Base-by-base conservation (phyloP, 2,888 invertebrate genomes). In the Diploptera punctata region DNA sequence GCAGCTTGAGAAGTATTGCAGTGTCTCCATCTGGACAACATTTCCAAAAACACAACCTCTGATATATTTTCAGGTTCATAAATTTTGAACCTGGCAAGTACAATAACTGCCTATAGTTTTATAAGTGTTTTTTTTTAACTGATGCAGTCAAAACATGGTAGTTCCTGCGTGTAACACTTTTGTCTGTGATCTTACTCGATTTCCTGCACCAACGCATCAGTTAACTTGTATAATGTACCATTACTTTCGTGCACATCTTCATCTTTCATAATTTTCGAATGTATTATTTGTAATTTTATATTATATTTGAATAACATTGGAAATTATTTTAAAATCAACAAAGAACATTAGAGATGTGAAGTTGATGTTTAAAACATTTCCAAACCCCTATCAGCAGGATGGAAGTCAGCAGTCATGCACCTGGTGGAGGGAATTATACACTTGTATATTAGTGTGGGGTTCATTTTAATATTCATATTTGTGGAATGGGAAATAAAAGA, bases 1-100 rank as follows among this genome's bases (percentile, higher is more conserved):
- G 93, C 80, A 93, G 91, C 67, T 85, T 91, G 43, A 85, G 91
- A 76, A 90, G 89, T 68, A 84, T 90, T 29, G 76, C 77, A 9
- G 74, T 75, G 18, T 76, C 77, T 16, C 75, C 73, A 61, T 68
- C 68, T 43, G 75, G 75, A 10, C 73, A 73, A n/a, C 74, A 47
- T 26, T 33, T 60, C 31, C 68, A 67, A 33, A 72, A 47, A 31
- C 62, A 49, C 47, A 61, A 49, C 62, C 21, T 61, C 31, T 61
- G 70, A 70, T 24, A 19, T 3, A 18, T 5, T 62, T 2, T 31
- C 10, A 3, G 21, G 18, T 62, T 62, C 18, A 38, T 19, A 26
- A 16, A 65, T 65, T 65, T 43, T 18, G 18, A 65, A 26, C 43
- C 44, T 65, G 65, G 47, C 47, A 26, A 44, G 47, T 57, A 57